A percentile compares a stretch with the other conserved stretches of the same genome.
Conservation (phyloP, 2,113 vertebrate species). For the Xyrauchen texanus region DNA sequence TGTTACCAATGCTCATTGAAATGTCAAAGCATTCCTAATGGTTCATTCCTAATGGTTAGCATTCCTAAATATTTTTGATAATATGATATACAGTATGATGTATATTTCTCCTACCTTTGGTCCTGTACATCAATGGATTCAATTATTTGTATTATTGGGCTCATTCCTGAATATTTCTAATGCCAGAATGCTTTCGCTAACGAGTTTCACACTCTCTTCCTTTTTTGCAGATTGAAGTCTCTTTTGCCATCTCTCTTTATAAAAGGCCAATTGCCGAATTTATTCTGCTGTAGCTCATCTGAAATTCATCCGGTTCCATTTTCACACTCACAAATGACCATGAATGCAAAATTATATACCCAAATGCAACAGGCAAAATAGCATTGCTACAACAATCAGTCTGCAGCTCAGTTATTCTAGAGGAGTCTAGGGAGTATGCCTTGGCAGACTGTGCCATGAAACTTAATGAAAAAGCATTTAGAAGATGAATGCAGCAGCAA, state of each 20-base stretch:
- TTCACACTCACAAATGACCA: slow-evolving; percentile 36
- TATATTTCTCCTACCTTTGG: neutral
- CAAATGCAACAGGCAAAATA: slow-evolving; percentile 36
- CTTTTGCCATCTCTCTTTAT: neutral
- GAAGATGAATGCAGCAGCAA: no score
- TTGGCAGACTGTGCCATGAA: slow-evolving; percentile 18
- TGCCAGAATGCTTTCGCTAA: neutral
- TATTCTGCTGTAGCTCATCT: slow-evolving; percentile 41
- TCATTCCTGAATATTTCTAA: neutral
- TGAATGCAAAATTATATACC: slow-evolving; percentile 41
- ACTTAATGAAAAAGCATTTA: neutral
- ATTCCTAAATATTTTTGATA: neutral
- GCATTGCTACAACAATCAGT: slow-evolving; percentile 26
- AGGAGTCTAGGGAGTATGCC: slow-evolving; percentile 5
- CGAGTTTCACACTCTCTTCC: neutral
- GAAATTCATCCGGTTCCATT: slow-evolving; percentile 23
- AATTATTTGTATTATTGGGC: neutral
- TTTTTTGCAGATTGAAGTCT: slow-evolving; percentile 9
- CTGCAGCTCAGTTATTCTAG: slow-evolving; percentile 24
- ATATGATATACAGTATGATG: neutral
- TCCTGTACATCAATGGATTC: neutral
- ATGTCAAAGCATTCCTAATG: neutral
- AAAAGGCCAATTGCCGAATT: slow-evolving; percentile 9
- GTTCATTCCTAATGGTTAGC: no score
- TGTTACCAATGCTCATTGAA: neutral